Conservation (phyloP, 2,113 vertebrate genomes). For the Paratilapia polleni region DNA sequence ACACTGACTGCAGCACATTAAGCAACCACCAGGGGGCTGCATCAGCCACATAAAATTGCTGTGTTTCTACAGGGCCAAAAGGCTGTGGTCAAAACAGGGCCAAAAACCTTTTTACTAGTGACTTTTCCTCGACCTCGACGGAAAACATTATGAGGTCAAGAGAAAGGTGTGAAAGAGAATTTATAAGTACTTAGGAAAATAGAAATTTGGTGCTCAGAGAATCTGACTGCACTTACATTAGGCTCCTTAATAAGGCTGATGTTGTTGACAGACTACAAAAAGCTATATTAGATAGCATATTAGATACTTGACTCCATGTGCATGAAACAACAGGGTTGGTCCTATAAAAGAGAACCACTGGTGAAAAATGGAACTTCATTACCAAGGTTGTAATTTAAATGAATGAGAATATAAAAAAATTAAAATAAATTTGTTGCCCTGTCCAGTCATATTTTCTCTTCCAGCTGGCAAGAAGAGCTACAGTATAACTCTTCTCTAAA, state of each 20-base stretch:
- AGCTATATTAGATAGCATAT: too few relatives aligned
- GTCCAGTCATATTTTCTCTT: neutral
- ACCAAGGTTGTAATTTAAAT: neutral
- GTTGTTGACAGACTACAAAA: neutral
- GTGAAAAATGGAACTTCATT: neutral
- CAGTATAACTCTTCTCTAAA: neutral
- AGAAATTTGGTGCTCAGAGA: too few relatives aligned
- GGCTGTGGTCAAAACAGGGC: neutral
- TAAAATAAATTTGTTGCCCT: neutral
- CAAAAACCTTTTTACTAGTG: neutral
- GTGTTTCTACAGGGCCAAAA: neutral
- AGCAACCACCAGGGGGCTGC: slow-evolving; percentile 34
- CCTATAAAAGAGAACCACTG: neutral
- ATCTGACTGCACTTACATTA: too few relatives aligned
- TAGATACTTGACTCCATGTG: neutral
- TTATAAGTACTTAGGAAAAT: neutral
- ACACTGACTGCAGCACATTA: neutral
- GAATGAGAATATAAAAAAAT: neutral
- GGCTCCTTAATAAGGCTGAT: neutral
- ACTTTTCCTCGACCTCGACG: neutral
- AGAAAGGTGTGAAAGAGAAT: neutral
- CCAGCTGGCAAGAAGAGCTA: neutral
- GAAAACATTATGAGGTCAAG: neutral
- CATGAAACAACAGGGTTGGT: too few relatives aligned
- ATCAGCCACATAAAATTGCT: neutral